These are phyloP conservation scores for Plecotus auritus DNA, from an alignment of 2,113 vertebrate species.

Conservation along the genomic window DNA sequence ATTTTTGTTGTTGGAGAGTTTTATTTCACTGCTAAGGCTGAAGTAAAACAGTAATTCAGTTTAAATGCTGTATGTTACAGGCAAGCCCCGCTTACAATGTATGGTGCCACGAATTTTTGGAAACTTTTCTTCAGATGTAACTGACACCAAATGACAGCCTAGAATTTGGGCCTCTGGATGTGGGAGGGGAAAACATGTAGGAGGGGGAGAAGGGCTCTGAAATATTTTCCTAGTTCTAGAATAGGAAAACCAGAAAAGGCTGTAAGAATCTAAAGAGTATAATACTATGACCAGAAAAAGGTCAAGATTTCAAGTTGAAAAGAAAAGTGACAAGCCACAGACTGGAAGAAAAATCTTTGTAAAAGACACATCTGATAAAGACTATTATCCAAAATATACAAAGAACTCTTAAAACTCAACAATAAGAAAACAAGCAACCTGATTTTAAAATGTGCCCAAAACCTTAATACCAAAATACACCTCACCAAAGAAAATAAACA, in stretches of 20 bases:
- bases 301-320: neutral
- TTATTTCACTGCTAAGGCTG: constrained; percentile 34
- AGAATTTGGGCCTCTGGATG: neutral
- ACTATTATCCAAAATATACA: neutral
- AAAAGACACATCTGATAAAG: neutral
- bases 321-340: neutral
- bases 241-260: neutral
- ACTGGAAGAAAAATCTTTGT: neutral
- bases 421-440: neutral
- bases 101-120: constrained; percentile 28
- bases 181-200: constrained; percentile 23
- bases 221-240: neutral
- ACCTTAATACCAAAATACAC: neutral
- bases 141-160: constrained; percentile 30
- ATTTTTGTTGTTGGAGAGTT: constrained; percentile 26
- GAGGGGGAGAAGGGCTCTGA: neutral
- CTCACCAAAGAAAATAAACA: neutral
- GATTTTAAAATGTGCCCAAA: neutral
- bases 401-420: neutral
- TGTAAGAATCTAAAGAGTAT: neutral
- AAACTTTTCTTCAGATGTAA: constrained; percentile 55
- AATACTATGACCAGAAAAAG: neutral
- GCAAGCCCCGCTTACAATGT: constrained; percentile 3
- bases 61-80: constrained; percentile 36
- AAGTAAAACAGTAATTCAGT: constrained; percentile 32